A percentile compares a stretch with the other conserved stretches of the same genome.
Conservation (phyloP, 2,113 vertebrate genomes). For the Tetrao urogallus region DNA sequence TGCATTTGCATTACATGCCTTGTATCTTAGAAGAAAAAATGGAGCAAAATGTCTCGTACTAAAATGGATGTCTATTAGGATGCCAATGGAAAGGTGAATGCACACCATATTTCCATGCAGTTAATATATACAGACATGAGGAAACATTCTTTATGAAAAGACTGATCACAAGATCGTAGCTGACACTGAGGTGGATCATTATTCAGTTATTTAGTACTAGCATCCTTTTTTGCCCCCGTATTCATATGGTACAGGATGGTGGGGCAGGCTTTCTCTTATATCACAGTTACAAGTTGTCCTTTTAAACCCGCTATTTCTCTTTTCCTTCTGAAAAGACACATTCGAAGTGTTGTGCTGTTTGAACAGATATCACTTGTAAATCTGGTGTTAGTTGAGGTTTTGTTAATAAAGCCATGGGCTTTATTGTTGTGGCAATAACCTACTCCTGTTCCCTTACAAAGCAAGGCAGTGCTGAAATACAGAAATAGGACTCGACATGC, state of each 20-base stretch:
- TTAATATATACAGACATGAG: constrained; percentile 64
- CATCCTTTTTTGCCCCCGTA: neutral
- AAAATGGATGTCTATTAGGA: constrained; percentile 8
- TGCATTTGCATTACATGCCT: neutral
- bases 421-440: neutral
- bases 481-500: neutral
- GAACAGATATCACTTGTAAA: neutral
- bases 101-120: constrained; percentile 46
- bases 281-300: neutral
- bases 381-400: neutral
- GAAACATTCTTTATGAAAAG: constrained; percentile 72
- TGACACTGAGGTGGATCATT: constrained; percentile 77
- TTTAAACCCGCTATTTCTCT: neutral
- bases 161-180: constrained; percentile 45
- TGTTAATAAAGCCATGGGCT: neutral
- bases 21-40: neutral
- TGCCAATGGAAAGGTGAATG: constrained; percentile 61
- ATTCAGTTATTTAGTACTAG: constrained; percentile 48
- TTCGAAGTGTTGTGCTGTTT: neutral
- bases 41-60: constrained; percentile 23
- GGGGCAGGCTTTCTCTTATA: neutral
- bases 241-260: constrained; percentile 17
- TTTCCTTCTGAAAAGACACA: neutral
- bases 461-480: neutral
- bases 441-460: neutral